Evolutionary conservation across 1,140 invertebrate genomes (phyloP).

Genomic region (Dendrolimus punctatus): DNA sequence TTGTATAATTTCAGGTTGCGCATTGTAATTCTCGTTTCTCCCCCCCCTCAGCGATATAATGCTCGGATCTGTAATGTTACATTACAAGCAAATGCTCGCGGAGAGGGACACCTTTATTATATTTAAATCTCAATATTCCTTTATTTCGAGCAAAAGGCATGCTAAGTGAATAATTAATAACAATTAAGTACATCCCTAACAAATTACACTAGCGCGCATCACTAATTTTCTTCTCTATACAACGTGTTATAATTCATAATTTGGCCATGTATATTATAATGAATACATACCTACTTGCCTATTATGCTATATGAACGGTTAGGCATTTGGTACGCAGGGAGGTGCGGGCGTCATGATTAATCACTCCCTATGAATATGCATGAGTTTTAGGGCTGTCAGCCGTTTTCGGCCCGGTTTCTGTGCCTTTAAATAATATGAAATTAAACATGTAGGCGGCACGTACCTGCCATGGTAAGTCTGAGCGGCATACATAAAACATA

Average conservation of each 20-base stretch:
- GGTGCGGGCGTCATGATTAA: slow-evolving; percentile 44
- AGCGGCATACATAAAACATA: slow-evolving; percentile 18
- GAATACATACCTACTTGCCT: slow-evolving; percentile 8
- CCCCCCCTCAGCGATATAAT: no score
- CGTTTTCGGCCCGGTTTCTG: slow-evolving; percentile 11
- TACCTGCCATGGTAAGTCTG: slow-evolving; percentile 7
- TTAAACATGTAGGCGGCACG: slow-evolving; percentile 49
- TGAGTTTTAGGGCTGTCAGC: slow-evolving; percentile 51
- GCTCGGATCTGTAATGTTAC: no score
- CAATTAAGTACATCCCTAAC: slow-evolving; percentile 1
- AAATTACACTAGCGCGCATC: slow-evolving; percentile 15
- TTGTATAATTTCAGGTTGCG: no score
- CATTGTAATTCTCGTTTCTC: no score
- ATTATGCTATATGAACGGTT: slow-evolving; percentile 27
- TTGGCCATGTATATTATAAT: slow-evolving; percentile 14
- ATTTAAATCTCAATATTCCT: no score
- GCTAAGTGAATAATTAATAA: no score
- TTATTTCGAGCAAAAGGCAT: no score
- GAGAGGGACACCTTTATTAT: no score
- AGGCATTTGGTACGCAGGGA: slow-evolving; percentile 13
- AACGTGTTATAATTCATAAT: slow-evolving; percentile 22
- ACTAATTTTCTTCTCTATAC: slow-evolving; percentile 15
- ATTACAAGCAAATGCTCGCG: no score
- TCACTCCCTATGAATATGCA: slow-evolving; percentile 66
- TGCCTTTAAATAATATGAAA: slow-evolving; percentile 64